Evolutionary conservation across 2,888 invertebrate species (phyloP).

Genomic region (Lithophane socia): DNA sequence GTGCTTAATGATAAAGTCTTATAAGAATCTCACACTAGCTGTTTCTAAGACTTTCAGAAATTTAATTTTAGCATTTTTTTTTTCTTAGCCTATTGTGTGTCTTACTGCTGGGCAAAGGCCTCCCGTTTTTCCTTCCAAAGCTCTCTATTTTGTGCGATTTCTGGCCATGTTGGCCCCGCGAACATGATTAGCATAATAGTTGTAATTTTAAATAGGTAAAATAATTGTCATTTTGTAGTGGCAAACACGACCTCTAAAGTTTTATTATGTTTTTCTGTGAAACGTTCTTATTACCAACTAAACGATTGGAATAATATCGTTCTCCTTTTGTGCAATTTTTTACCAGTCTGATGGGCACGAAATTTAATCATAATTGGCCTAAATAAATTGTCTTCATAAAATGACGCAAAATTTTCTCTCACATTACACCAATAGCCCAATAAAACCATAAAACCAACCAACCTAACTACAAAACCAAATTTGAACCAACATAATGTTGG

Average conservation of each 20-base stretch:
- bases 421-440: not conserved
- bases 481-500: slow-evolving; percentile 19
- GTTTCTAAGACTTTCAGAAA: too few species aligned
- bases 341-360: not conserved
- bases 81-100: too few species aligned
- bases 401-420: not conserved
- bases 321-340: too few species aligned
- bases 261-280: not conserved
- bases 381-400: not conserved
- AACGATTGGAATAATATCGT: too few species aligned
- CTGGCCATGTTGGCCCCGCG: too few species aligned
- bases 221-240: not conserved
- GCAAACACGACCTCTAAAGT: not conserved
- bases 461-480: slow-evolving; percentile 13
- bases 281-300: not conserved
- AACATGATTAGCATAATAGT: too few species aligned
- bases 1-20: not conserved
- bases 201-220: not conserved
- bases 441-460: slow-evolving; percentile 14
- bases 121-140: too few species aligned
- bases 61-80: too few species aligned
- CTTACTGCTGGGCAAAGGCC: too few species aligned
- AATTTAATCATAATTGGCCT: not conserved
- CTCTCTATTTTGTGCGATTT: too few species aligned
- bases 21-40: not conserved